These are phyloP conservation scores for Campylomormyrus numenius DNA, from an alignment of 2,113 vertebrate species.

Conservation along the genomic window DNA sequence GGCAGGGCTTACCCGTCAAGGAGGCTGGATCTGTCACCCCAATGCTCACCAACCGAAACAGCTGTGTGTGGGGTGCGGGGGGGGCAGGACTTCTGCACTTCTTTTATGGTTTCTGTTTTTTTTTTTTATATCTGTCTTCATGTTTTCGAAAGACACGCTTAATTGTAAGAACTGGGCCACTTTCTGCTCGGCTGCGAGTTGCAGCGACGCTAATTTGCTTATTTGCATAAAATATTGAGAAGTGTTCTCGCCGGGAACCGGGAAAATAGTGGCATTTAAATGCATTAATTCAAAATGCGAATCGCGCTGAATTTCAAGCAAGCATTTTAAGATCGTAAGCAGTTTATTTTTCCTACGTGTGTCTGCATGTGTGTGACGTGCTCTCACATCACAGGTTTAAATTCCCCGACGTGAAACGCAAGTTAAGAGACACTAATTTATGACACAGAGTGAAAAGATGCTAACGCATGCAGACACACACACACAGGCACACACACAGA, in stretches of 20 bases:
- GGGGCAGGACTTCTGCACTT: background rate
- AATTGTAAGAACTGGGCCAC: background rate
- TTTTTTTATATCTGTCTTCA: background rate
- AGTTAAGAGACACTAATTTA: constrained; percentile 1
- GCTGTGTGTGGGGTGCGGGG: background rate
- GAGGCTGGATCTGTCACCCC: background rate
- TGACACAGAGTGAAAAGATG: background rate
- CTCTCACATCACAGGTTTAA: background rate
- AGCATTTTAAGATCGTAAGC: background rate
- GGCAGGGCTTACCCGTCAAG: background rate
- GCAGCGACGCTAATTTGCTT: constrained; percentile 32
- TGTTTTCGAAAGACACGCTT: constrained; percentile 15
- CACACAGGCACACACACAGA: background rate
- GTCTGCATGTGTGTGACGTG: background rate
- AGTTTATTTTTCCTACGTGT: background rate
- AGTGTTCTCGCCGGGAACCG: constrained; percentile 19
- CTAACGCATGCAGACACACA: background rate
- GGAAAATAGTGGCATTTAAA: constrained; percentile 30
- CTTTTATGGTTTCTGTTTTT: background rate
- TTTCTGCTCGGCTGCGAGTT: constrained; percentile 13
- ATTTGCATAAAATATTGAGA: constrained; percentile 45
- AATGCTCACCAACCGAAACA: background rate
- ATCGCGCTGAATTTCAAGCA: constrained; percentile 12
- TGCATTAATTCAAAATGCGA: constrained; percentile 31
- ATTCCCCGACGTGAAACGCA: background rate